Percentiles rank a stretch among this genome's conserved stretches.
Conservation (phyloP, 2,888 invertebrate genomes). For the Gymnocheta viridis region DNA sequence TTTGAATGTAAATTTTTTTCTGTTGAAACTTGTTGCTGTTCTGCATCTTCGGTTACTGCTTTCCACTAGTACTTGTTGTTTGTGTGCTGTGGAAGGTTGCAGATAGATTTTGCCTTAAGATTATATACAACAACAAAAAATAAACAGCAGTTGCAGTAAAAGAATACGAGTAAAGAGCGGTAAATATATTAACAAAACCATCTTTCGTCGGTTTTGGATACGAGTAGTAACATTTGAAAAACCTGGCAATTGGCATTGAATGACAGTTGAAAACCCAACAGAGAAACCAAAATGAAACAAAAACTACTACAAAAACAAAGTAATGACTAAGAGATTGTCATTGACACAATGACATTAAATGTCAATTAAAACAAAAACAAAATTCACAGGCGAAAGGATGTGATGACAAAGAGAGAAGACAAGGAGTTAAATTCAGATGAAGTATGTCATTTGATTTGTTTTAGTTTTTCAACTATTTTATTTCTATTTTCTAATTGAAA, state of each 20-base stretch:
- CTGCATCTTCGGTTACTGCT: constrained; percentile 4
- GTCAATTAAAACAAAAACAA: constrained; percentile 70
- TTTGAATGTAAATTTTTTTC: constrained; percentile 61
- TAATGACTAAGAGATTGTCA: constrained; percentile 64
- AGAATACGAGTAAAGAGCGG: constrained; percentile 34
- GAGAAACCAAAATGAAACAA: constrained; percentile 12
- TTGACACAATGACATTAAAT: constrained; percentile 72
- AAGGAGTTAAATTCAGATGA: background rate
- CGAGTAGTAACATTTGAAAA: constrained; percentile 50
- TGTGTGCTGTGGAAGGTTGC: constrained; percentile 53
- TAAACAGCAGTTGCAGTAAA: background rate
- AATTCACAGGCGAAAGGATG: constrained; percentile 26
- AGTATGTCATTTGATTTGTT: constrained; percentile 25
- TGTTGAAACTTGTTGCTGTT: background rate
- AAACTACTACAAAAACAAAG: constrained; percentile 31
- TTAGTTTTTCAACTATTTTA: constrained; percentile 16
- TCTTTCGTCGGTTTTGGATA: constrained; percentile 1
- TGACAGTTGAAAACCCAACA: constrained; percentile 63
- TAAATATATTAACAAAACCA: constrained; percentile 54
- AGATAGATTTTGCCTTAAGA: constrained; percentile 65
- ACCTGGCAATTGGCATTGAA: constrained; percentile 68
- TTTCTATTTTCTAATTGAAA: constrained; percentile 39
- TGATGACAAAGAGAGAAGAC: background rate
- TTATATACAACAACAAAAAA: constrained; percentile 45
- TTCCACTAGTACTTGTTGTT: constrained; percentile 23